Conservation (phyloP, 1,140 invertebrate species). For the Drosophila erecta region DNA sequence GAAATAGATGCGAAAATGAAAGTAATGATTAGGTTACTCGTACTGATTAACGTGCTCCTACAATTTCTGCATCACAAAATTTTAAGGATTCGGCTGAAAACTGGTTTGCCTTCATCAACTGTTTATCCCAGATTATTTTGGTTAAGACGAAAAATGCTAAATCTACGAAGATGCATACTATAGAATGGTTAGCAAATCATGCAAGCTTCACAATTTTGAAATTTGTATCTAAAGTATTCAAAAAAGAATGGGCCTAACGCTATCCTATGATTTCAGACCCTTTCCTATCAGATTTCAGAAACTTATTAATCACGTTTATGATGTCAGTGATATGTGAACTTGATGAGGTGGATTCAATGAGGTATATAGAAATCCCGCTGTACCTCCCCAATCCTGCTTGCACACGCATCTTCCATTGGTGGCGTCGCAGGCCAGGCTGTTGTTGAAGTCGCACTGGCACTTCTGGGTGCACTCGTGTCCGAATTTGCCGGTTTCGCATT, state of each 20-base stretch:
- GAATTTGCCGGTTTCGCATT: conserved; percentile 89
- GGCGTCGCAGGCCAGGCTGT: conserved; percentile 91
- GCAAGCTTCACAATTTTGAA: too few species aligned
- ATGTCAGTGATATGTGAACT: background rate
- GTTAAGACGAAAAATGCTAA: background rate
- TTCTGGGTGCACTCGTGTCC: conserved; percentile 89
- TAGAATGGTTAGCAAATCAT: too few species aligned
- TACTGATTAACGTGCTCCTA: background rate
- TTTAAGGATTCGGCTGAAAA: too few species aligned
- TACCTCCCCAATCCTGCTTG: conserved; percentile 92
- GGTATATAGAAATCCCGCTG: background rate
- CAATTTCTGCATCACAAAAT: too few species aligned
- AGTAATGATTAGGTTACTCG: conserved; percentile 9
- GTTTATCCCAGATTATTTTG: background rate
- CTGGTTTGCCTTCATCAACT: too few species aligned
- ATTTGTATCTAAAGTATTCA: too few species aligned
- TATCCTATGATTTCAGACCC: background rate
- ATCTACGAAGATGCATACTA: too few species aligned
- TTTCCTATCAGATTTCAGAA: too few species aligned
- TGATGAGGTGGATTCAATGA: background rate
- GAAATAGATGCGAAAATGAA: conserved; percentile 21
- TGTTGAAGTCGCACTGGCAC: conserved; percentile 90
- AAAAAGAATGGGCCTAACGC: too few species aligned
- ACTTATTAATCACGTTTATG: background rate
- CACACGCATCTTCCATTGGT: conserved; percentile 93